phyloP scores from a whole-genome alignment of 2,797 vertebrate genomes.

The Melanotaenia pygmaea region DNA sequence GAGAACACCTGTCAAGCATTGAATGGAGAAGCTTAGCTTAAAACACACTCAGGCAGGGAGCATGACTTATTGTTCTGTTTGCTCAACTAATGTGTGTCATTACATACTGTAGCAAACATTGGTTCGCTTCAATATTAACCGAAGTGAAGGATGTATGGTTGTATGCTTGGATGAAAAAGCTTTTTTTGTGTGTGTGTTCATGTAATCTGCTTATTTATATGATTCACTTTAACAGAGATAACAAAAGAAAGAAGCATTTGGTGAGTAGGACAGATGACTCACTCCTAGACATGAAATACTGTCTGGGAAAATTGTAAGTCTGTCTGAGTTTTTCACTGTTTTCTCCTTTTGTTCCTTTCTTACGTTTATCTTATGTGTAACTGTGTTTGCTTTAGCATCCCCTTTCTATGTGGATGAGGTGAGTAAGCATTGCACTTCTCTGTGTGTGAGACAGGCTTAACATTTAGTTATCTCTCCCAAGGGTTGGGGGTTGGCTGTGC shows the following conservation, averaged over 20 bases:
- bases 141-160: not conserved
- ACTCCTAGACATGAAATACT: slow-evolving; percentile 51
- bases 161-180: not conserved
- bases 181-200: not conserved
- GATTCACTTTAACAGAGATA: slow-evolving; percentile 37
- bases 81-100: not conserved
- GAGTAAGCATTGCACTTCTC: slow-evolving; percentile 23
- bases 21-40: not conserved
- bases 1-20: not conserved
- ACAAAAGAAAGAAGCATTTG: slow-evolving; percentile 60
- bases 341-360: slow-evolving; percentile 13
- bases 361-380: not conserved
- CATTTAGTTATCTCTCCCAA: slow-evolving; percentile 70
- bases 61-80: not conserved
- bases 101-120: not conserved
- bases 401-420: slow-evolving; percentile 9
- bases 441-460: slow-evolving; percentile 46
- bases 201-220: slow-evolving; percentile 32
- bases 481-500: slow-evolving; percentile 44
- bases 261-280: slow-evolving; percentile 56
- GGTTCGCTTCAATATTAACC: not conserved
- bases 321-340: slow-evolving; percentile 32
- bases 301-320: slow-evolving; percentile 43
- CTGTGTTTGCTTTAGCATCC: slow-evolving; percentile 23
- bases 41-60: not conserved